Evolutionary conservation across 1,140 invertebrate species (phyloP).

Genomic region (Acarapis woodi): DNA sequence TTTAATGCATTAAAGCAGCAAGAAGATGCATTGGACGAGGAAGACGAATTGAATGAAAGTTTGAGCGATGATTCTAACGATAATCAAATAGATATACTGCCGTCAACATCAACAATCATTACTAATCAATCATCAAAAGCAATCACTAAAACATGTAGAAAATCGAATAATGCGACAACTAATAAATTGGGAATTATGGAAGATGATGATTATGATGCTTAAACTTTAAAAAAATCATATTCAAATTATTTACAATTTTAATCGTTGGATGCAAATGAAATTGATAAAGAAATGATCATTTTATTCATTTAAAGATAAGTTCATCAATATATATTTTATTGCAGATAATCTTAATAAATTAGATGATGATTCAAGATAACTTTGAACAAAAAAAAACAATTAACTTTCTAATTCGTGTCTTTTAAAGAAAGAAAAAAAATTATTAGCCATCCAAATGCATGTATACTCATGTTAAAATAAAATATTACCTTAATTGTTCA

Average conservation of each 20-base stretch:
- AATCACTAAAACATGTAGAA: background rate
- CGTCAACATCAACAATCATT: background rate
- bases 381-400: no score
- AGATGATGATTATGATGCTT: conserved; percentile 4
- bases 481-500: no score
- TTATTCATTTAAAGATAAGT: background rate
- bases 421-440: no score
- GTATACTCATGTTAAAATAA: no score
- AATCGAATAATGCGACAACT: background rate
- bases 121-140: background rate
- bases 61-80: conserved; percentile 1
- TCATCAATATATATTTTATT: background rate
- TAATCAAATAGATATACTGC: background rate
- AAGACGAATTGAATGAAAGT: conserved; percentile 3
- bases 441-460: no score
- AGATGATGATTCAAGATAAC: no score
- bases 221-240: background rate
- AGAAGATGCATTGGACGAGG: background rate
- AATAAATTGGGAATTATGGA: background rate
- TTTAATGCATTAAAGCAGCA: background rate
- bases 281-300: background rate
- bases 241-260: background rate
- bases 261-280: background rate
- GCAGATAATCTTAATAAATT: no score
- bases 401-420: no score